phyloP scores from a whole-genome alignment of 37 sponge, comb jelly and placozoan species.

The Spongilla lacustris region DNA sequence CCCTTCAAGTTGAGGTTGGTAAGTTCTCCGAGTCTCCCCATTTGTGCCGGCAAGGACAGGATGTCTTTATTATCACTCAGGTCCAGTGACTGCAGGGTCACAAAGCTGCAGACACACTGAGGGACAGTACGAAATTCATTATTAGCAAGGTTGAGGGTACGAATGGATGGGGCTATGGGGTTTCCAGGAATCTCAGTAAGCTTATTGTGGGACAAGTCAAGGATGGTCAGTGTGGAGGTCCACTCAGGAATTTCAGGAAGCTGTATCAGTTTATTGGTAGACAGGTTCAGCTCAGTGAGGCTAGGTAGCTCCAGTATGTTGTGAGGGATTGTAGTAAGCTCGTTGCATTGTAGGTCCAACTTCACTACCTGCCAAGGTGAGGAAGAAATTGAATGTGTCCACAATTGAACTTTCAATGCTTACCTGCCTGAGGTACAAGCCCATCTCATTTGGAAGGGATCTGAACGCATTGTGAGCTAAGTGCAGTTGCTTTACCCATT shows the following conservation, averaged over 20 bases:
- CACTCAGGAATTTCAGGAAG: constrained; percentile 76
- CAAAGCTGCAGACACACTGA: constrained; percentile 80
- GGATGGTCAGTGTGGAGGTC: constrained; percentile 69
- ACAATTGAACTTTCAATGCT: no score
- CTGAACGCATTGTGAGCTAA: no score
- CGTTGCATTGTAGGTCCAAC: no score
- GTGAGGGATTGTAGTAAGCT: constrained; percentile 66
- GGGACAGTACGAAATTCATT: constrained; percentile 77
- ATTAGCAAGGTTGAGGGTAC: constrained; percentile 71
- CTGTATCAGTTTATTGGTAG: constrained; percentile 71
- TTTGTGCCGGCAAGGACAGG: constrained; percentile 69
- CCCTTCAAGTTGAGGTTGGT: constrained; percentile 45
- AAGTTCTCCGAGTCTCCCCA: constrained; percentile 71
- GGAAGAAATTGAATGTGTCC: no score
- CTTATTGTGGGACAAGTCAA: constrained; percentile 81
- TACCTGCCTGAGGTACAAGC: no score
- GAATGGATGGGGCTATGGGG: constrained; percentile 54
- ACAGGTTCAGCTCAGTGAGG: constrained; percentile 76
- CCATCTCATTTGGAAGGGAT: no score
- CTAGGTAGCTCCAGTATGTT: constrained; percentile 81
- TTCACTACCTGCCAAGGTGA: no score
- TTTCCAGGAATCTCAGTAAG: constrained; percentile 68
- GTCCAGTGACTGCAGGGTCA: constrained; percentile 56
- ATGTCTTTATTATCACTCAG: constrained; percentile 78
- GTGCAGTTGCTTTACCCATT: no score